Conservation (phyloP, 2,888 invertebrate species). For the Campoplex capitator region DNA sequence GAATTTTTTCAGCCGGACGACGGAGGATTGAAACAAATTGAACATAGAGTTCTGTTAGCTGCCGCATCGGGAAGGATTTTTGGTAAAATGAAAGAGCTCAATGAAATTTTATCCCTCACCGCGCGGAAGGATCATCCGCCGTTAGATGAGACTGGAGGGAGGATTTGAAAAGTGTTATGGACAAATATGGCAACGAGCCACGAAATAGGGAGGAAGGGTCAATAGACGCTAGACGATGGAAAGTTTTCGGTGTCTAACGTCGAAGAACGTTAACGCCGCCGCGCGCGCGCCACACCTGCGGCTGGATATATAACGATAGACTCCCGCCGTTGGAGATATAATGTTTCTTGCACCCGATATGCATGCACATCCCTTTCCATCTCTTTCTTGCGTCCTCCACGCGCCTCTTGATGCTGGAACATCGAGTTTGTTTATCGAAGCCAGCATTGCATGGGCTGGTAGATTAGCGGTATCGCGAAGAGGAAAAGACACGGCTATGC, state of each 20-base stretch:
- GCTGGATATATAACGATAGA: background rate
- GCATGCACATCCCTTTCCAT: background rate
- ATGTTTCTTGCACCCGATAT: background rate
- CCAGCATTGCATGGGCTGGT: slow-evolving; percentile 1
- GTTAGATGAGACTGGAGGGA: background rate
- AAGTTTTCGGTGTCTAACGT: slow-evolving; percentile 22
- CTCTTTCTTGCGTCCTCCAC: background rate
- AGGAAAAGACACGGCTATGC: slow-evolving; percentile 12
- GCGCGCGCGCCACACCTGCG: too few relatives aligned
- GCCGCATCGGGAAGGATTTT: background rate
- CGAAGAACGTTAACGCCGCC: slow-evolving; percentile 10
- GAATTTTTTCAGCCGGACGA: background rate
- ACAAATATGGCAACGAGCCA: slow-evolving; percentile 12
- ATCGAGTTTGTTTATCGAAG: slow-evolving; percentile 27
- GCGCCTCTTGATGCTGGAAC: background rate
- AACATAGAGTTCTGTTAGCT: slow-evolving; percentile 9
- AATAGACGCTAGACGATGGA: background rate
- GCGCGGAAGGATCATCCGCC: background rate
- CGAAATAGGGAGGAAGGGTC: background rate
- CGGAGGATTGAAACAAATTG: background rate
- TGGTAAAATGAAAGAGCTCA: slow-evolving; percentile 10
- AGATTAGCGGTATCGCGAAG: background rate
- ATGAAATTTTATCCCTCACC: slow-evolving; percentile 8
- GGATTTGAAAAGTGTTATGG: slow-evolving; percentile 12
- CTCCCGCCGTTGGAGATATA: slow-evolving; percentile 11